These are phyloP conservation scores for Heliopora coerulea DNA, from an alignment of 92 coral and sea anemone species.

Conservation along the genomic window DNA sequence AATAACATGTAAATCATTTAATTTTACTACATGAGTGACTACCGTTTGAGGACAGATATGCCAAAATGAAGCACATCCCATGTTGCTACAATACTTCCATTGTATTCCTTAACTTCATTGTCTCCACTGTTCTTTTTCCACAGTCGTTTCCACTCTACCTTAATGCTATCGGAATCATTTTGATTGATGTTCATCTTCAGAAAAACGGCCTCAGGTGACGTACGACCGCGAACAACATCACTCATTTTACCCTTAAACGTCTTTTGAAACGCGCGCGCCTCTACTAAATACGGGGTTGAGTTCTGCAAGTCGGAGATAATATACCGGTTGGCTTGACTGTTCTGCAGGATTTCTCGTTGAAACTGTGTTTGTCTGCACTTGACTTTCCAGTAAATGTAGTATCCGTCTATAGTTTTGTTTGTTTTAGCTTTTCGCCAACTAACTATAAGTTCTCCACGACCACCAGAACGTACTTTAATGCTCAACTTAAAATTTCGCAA, in stretches of 20 bases:
- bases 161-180: slow-evolving; percentile 34
- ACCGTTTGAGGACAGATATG: too few species aligned
- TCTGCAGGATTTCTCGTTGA: slow-evolving; percentile 32
- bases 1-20: too few species aligned
- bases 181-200: background rate
- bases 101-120: slow-evolving; percentile 7
- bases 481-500: background rate
- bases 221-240: slow-evolving; percentile 38
- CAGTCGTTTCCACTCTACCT: slow-evolving; percentile 26
- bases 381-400: slow-evolving; percentile 68
- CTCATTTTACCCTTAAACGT: slow-evolving; percentile 55
- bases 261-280: slow-evolving; percentile 55
- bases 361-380: slow-evolving; percentile 33
- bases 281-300: slow-evolving; percentile 68
- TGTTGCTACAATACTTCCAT: too few species aligned
- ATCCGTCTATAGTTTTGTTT: slow-evolving; percentile 34
- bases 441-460: slow-evolving; percentile 32
- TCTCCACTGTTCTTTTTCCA: slow-evolving; percentile 39
- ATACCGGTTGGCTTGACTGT: slow-evolving; percentile 31
- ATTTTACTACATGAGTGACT: too few species aligned
- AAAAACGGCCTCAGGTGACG: slow-evolving; percentile 55
- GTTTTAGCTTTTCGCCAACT: slow-evolving; percentile 1
- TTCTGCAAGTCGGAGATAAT: slow-evolving; percentile 58
- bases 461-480: slow-evolving; percentile 15
- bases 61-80: too few species aligned